These are phyloP conservation scores for Gambusia yucatana DNA, from an alignment of 2,797 vertebrate genomes.

Conservation along the genomic window DNA sequence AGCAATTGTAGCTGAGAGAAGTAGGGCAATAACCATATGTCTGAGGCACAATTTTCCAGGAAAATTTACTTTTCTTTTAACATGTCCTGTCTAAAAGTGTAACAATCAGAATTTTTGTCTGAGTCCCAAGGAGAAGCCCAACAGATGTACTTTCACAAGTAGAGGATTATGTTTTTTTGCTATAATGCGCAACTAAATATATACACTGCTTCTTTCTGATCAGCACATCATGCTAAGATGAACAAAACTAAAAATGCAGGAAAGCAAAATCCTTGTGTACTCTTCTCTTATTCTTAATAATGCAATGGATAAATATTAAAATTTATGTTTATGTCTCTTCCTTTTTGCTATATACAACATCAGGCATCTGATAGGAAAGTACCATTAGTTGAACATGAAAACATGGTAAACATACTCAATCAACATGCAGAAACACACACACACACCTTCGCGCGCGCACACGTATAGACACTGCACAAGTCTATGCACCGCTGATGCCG, in stretches of 20 bases:
- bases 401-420: neutral
- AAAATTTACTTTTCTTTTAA: too few species aligned
- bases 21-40: too few species aligned
- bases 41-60: too few species aligned
- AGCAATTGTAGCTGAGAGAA: too few species aligned
- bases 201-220: neutral
- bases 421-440: neutral
- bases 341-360: neutral
- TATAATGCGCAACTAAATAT: too few species aligned
- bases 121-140: too few species aligned
- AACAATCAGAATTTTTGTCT: too few species aligned
- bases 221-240: neutral
- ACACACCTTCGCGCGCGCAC: neutral
- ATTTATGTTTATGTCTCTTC: neutral
- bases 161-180: too few species aligned
- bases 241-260: neutral
- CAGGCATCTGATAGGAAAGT: neutral
- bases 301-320: neutral
- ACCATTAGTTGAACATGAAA: slow-evolving; percentile 10
- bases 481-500: neutral
- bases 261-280: neutral
- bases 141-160: too few species aligned
- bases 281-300: neutral
- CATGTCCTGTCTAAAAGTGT: too few species aligned
- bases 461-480: neutral